Base-by-base conservation (phyloP, 2,888 invertebrate genomes). In the Caradrina clavipalpis region DNA sequence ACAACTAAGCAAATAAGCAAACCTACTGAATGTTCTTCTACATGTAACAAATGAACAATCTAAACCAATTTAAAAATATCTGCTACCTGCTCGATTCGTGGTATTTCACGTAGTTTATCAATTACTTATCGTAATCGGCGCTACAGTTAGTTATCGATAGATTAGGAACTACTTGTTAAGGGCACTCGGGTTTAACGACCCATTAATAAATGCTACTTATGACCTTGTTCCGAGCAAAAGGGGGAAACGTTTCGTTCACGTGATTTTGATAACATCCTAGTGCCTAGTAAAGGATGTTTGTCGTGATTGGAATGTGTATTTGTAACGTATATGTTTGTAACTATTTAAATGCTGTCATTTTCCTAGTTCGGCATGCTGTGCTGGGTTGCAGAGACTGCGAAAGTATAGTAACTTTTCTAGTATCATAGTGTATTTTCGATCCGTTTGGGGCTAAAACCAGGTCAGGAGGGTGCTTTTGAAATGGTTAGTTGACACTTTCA, bases 111-210 rank as follows among this genome's bases (percentile, higher is more conserved):
- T 53, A 21, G 1, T 15, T 82, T 82, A 82, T 82, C 82, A 60
- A 61, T 58, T 0, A 49, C 39, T 74, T 82, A 80, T 78, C 80
- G 31, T 61, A 62, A 63, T 69, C 70, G 63, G 13, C 35, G 50
- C 21, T 67, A 67, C 64, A 70, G 65, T 67, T 53, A 51, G 55
- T 21, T 78, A 78, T 59, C 78, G 22, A 50, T 10, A 50, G 69
- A 69, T 74, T 58, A 45, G 17, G 45, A 5, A 39, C 35, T 31
- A n/a, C 26, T 31, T 51, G 60, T 49, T 63, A 61, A 64, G 68
- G 59, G 66, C 74, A 31, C 8, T 55, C n/a, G 66, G 62, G 82
- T 83, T 81, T 83, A 83, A 81, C 69, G 83, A 82, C 83, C 83
- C 47, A 73, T 45, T 60, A 45, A 56, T 17, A 47, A 69, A 57